Evolutionary conservation across 2,888 invertebrate genomes (phyloP).

Genomic region (Chromoteleia sp.): DNA sequence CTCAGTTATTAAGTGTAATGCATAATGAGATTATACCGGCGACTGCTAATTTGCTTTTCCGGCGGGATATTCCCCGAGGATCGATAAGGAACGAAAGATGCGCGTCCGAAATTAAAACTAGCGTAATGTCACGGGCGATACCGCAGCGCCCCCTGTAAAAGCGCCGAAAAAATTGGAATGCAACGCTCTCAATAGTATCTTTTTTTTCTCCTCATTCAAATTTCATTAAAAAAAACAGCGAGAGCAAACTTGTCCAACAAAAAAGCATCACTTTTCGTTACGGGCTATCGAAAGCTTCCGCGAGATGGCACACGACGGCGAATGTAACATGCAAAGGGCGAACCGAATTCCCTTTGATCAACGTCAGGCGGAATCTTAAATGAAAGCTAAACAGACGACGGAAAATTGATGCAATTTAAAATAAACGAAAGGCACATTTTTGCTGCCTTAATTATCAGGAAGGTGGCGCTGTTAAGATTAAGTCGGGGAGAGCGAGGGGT

Average conservation of each 20-base stretch:
- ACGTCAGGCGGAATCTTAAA: constrained; percentile 13
- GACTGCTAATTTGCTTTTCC: constrained; percentile 68
- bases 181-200: not conserved
- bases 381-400: constrained; percentile 30
- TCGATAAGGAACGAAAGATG: constrained; percentile 65
- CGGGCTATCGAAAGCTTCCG: not conserved
- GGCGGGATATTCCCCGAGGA: constrained; percentile 51
- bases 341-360: constrained; percentile 17
- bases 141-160: not conserved
- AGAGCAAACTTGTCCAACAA: constrained; percentile 1
- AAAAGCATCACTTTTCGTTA: not conserved
- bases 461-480: not conserved
- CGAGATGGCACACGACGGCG: not conserved
- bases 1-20: constrained; percentile 58
- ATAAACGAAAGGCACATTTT: constrained; percentile 22
- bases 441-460: constrained; percentile 21
- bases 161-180: constrained; percentile 37
- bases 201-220: constrained; percentile 6
- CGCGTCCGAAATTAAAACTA: constrained; percentile 71
- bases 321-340: constrained; percentile 22
- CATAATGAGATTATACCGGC: constrained; percentile 49
- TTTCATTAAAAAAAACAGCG: not conserved
- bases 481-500: too few relatives aligned
- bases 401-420: constrained; percentile 25
- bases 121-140: constrained; percentile 46